phyloP scores from a whole-genome alignment of 2,888 invertebrate species.

The Colletes collaris region DNA sequence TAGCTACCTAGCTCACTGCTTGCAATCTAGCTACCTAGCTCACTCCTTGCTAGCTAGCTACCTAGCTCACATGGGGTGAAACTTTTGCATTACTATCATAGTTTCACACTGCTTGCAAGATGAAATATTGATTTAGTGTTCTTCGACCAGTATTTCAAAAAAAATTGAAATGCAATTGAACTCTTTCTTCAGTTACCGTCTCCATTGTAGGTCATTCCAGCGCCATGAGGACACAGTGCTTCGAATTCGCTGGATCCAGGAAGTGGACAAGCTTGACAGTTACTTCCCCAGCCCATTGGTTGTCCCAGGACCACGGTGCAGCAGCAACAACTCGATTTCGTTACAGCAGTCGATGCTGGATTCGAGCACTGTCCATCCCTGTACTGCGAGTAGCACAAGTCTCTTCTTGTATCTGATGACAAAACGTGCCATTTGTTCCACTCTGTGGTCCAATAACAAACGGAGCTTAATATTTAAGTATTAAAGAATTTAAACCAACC shows the following conservation, averaged over 20 bases:
- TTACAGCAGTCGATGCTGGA: conserved; percentile 90
- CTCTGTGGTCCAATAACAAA: too few relatives aligned
- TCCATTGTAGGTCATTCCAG: conserved; percentile 91
- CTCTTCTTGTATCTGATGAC: conserved; percentile 89
- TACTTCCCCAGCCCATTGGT: conserved; percentile 92
- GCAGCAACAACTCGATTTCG: conserved; percentile 94
- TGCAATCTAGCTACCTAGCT: too few relatives aligned
- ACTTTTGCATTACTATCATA: too few relatives aligned
- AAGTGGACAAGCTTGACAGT: conserved; percentile 90
- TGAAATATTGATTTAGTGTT: too few relatives aligned
- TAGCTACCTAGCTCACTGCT: too few relatives aligned
- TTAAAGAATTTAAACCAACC: conserved; percentile 82
- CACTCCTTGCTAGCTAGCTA: too few relatives aligned
- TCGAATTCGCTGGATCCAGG: conserved; percentile 88
- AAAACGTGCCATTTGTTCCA: background rate
- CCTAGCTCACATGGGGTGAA: too few relatives aligned
- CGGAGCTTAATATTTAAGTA: too few relatives aligned
- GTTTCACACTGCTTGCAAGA: too few relatives aligned
- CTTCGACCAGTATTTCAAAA: too few relatives aligned
- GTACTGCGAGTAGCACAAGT: conserved; percentile 91
- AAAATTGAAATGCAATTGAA: background rate
- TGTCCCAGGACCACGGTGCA: conserved; percentile 88
- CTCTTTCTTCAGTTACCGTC: conserved; percentile 84
- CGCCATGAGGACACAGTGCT: conserved; percentile 90
- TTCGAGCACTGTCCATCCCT: conserved; percentile 91